These are phyloP conservation scores for Palythoa grandiflora DNA, from an alignment of 92 coral and sea anemone genomes.

Conservation along the genomic window DNA sequence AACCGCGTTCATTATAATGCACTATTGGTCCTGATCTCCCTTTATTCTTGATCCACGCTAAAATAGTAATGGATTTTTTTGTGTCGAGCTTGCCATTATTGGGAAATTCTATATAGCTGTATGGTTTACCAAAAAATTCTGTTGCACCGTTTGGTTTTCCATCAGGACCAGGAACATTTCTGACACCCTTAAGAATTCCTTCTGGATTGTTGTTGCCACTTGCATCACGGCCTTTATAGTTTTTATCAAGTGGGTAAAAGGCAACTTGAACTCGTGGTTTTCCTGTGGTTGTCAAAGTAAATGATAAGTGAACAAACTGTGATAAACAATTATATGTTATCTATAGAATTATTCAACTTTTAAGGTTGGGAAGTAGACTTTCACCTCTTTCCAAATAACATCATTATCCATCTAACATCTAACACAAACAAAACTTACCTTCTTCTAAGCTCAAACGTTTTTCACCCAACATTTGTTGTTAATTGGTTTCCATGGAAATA, in stretches of 20 bases:
- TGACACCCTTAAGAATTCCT: constrained; percentile 8
- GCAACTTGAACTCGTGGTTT: constrained; percentile 36
- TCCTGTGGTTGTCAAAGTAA: not conserved
- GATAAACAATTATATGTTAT: too few relatives aligned
- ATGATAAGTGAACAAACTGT: not conserved
- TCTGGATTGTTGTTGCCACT: constrained; percentile 40
- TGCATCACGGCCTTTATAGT: constrained; percentile 35
- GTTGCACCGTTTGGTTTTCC: constrained; percentile 31
- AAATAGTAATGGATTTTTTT: constrained; percentile 30
- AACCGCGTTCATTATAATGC: constrained; percentile 33
- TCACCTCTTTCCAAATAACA: too few relatives aligned
- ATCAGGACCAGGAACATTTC: constrained; percentile 38
- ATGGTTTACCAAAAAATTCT: constrained; percentile 15
- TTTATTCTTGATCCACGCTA: constrained; percentile 39
- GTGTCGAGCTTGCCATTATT: constrained; percentile 47
- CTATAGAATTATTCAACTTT: too few relatives aligned
- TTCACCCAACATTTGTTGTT: too few relatives aligned
- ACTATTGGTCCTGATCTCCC: constrained; percentile 41
- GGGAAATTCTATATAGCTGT: constrained; percentile 41
- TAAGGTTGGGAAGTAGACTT: too few relatives aligned
- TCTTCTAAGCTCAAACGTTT: too few relatives aligned
- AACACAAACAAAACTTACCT: too few relatives aligned
- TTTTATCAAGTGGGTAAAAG: constrained; percentile 37
- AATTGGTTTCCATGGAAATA: too few relatives aligned
- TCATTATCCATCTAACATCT: too few relatives aligned